Conservation (phyloP, 2,888 invertebrate genomes). For the Heliconius hortense region DNA sequence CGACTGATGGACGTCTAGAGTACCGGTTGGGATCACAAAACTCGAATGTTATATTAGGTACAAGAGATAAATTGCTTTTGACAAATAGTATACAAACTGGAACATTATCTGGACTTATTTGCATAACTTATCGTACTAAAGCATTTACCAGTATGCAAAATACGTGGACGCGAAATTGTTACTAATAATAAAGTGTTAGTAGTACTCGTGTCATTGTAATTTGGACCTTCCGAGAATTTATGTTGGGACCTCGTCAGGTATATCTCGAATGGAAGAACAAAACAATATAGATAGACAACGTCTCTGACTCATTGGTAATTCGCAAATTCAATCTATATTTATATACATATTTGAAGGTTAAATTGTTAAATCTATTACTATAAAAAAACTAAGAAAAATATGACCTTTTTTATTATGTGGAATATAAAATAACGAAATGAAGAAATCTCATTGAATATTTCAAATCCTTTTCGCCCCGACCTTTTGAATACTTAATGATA, state of each 20-base stretch:
- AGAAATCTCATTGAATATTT: constrained; percentile 11
- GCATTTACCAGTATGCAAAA: constrained; percentile 27
- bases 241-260: constrained; percentile 34
- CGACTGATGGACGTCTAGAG: constrained; percentile 52
- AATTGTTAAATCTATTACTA: neutral
- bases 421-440: constrained; percentile 4
- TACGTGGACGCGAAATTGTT: constrained; percentile 26
- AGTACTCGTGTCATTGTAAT: constrained; percentile 15
- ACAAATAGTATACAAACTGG: constrained; percentile 35
- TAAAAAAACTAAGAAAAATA: neutral
- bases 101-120: constrained; percentile 23
- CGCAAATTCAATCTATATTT: neutral
- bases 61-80: constrained; percentile 38
- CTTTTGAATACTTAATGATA: constrained; percentile 19
- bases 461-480: neutral
- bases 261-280: constrained; percentile 21
- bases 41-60: constrained; percentile 1
- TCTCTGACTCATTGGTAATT: constrained; percentile 17
- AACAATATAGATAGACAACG: constrained; percentile 15
- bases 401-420: neutral
- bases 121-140: constrained; percentile 26
- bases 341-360: neutral
- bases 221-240: constrained; percentile 36
- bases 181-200: constrained; percentile 13
- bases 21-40: constrained; percentile 35